Evolutionary conservation across 2,797 vertebrate genomes (phyloP).

Genomic region (Phyllotis vaccarum): DNA sequence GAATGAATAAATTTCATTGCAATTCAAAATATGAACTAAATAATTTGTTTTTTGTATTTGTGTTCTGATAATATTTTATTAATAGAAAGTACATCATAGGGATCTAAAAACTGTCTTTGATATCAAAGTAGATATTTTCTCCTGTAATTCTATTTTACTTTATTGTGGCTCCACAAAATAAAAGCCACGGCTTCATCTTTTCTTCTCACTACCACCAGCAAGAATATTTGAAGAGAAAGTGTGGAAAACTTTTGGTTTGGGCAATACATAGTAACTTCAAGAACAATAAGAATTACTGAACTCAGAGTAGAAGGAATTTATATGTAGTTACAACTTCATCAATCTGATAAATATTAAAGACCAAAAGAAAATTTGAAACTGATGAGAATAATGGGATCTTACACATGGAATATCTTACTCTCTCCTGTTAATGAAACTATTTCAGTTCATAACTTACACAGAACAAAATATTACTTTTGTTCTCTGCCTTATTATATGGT

Average conservation of each 20-base stretch:
- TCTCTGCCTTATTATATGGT: neutral
- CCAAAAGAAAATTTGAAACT: conserved; percentile 16
- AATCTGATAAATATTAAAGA: conserved; percentile 13
- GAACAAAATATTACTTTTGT: neutral
- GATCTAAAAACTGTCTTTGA: conserved; percentile 26
- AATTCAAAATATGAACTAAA: conserved; percentile 25
- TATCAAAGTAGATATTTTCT: conserved; percentile 24
- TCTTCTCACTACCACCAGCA: conserved; percentile 12
- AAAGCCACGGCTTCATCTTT: neutral
- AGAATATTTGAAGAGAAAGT: neutral
- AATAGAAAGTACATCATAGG: neutral
- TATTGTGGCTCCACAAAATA: neutral
- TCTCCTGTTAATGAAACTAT: neutral
- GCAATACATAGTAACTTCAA: neutral
- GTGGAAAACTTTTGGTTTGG: neutral
- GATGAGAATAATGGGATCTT: neutral
- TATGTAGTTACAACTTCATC: neutral
- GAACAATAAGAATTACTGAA: neutral
- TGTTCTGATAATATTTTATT: conserved; percentile 51
- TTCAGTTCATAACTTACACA: neutral
- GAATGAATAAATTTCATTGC: neutral
- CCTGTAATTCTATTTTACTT: conserved; percentile 1
- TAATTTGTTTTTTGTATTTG: conserved; percentile 41
- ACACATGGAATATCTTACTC: neutral
- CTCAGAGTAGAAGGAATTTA: neutral